Base-by-base conservation (phyloP, 2,113 vertebrate species). In the Xenopus borealis region DNA sequence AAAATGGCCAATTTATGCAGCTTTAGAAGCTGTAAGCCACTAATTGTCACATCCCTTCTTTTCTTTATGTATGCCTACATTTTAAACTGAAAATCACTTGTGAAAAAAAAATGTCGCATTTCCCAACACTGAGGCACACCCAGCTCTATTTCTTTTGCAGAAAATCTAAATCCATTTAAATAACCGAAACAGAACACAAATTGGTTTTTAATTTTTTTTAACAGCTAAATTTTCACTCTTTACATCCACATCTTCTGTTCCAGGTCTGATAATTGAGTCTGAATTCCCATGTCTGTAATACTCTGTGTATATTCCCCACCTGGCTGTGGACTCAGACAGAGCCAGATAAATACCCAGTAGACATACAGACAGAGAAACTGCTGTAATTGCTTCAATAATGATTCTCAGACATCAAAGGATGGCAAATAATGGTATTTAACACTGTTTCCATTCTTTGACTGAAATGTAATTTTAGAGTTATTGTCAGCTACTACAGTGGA, bases 371-470 rank as follows among this genome's bases (percentile, higher is more conserved):
- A 91, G 89, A 90, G 87, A 89, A 92, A 91, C 88, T 80, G 86
- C 90, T 92, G 89, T 93, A 92, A 93, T 93, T 92, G 91, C 91
- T 88, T 91, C 86, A 88, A 87, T 92, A 92, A 93, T 92, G 91
- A 92, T 88, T 91, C 89, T 78, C 85, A 87, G 89, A 90, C 91
- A 91, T 93, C 89, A 93, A 91, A 92, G 87, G 88, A 81, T 88
- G 90, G 89, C 90, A 92, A 93, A 93, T 92, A 91, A 92, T 91
- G 89, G 90, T 92, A 91, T 93, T 93, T 93, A 93, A 91, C 90
- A 92, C 88, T 89, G 87, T 91, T 92, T 91, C 91, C 87, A 91
- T 92, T 92, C 91, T 92, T 92, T 85, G 83, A 82, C 88, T 87
- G 88, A 89, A 91, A 92, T 90, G 89, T 91, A 89, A 92, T 93